These are phyloP conservation scores for Agrilus planipennis DNA, from an alignment of 1,140 invertebrate genomes.

Conservation along the genomic window DNA sequence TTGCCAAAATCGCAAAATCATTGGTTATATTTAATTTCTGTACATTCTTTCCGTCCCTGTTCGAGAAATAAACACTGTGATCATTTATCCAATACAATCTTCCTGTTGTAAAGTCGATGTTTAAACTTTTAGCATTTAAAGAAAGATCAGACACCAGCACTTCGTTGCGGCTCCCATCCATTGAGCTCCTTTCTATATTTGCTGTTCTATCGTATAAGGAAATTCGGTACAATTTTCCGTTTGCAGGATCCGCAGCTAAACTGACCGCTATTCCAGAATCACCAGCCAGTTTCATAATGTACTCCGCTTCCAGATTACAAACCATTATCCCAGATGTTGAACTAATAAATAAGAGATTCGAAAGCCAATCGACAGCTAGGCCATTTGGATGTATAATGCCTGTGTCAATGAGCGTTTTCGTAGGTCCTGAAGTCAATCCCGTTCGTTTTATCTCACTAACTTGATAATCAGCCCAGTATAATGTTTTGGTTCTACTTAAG, in stretches of 20 bases:
- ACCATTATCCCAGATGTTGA: constrained; percentile 48
- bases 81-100: constrained; percentile 61
- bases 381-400: constrained; percentile 49
- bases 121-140: constrained; percentile 31
- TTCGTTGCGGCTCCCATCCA: constrained; percentile 49
- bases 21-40: constrained; percentile 26
- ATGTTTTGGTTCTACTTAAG: constrained; percentile 46
- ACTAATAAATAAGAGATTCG: constrained; percentile 57
- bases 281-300: constrained; percentile 37
- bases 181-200: constrained; percentile 46
- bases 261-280: constrained; percentile 35
- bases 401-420: constrained; percentile 62
- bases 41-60: constrained; percentile 40
- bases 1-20: constrained; percentile 37
- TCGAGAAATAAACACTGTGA: constrained; percentile 51
- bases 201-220: constrained; percentile 9
- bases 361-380: constrained; percentile 63
- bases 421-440: constrained; percentile 50
- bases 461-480: constrained; percentile 72
- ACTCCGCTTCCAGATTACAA: constrained; percentile 62
- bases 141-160: constrained; percentile 33
- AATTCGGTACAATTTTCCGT: constrained; percentile 38
- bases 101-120: constrained; percentile 43
- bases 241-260: constrained; percentile 52
- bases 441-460: constrained; percentile 61